Base-by-base conservation (phyloP, 1,140 invertebrate genomes). In the Ceratina calcarata region DNA sequence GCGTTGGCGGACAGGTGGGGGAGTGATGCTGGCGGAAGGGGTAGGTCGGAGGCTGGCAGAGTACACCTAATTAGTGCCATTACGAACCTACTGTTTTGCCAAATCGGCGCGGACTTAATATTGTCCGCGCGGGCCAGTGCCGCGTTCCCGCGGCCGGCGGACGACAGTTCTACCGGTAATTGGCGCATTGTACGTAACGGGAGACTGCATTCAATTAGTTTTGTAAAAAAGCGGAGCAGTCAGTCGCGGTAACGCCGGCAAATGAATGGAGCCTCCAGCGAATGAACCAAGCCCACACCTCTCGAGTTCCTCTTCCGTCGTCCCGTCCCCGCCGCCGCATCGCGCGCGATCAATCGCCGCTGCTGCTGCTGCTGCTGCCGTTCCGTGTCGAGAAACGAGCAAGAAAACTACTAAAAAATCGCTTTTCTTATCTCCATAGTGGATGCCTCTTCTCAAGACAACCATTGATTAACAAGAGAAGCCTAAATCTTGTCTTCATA, bases 11-110 rank as follows among this genome's bases (percentile, higher is more conserved):
- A 53, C 49, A 55, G 74, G 51, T 15, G 53, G 65, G 73, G 65
- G 20, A 18, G 70, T 12, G 45, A 68, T 0, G 66, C 10, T 4
- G 22, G 66, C 27, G 27, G 55, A 18, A n/a, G 13, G 24, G 53
- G 16, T 62, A 24, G 72, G 66, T 24, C 67, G 53, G 76, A 74
- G 80, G 74, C 70, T 82, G 60, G 78, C 81, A 84, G 86, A 88
- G 85, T 86, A 89, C 81, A 89, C 84, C 88, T 89, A 89, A 89
- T 89, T 88, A 89, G 84, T 87, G 80, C 83, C 84, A 89, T 89
- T 88, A 89, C 86, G 76, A 69, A 77, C 72, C 72, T 70, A 86
- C 82, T 89, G 86, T 89, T 89, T 89, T 88, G 84, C 82, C 86
- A 85, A 89, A 89, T 89, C 80, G 85, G 72, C 65, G 80, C 68